phyloP scores from a whole-genome alignment of 2,797 vertebrate species.

The Anisognathus igniventris region DNA sequence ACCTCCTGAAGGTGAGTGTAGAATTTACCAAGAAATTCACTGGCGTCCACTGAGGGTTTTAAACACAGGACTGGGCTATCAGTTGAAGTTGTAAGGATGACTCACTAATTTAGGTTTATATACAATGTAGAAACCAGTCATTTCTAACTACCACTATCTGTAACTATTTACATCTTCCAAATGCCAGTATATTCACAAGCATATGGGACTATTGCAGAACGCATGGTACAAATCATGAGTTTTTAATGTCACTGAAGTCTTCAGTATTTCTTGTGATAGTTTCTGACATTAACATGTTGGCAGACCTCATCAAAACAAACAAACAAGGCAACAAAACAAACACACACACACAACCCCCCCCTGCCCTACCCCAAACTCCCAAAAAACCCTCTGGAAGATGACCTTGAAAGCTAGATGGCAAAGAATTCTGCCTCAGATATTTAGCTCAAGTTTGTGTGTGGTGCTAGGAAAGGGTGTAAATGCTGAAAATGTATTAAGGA shows the following conservation, averaged over 20 bases:
- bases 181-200: neutral
- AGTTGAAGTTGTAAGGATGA: neutral
- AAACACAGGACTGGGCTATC: neutral
- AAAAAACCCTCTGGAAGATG: neutral
- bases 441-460: neutral
- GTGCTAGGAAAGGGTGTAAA: neutral
- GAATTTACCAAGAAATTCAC: neutral
- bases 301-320: neutral
- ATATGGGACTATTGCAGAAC: neutral
- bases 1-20: neutral
- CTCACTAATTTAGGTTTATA: neutral
- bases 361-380: fast-evolving
- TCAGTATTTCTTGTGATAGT: neutral
- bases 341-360: neutral
- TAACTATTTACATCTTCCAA: constrained; percentile 4
- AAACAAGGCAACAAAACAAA: neutral
- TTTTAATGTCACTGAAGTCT: neutral
- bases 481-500: neutral
- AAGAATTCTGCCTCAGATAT: neutral
- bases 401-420: neutral
- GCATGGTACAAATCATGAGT: neutral
- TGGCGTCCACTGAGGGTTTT: neutral
- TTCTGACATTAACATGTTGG: neutral
- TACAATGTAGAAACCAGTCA: neutral
- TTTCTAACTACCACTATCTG: neutral